A percentile compares a stretch with the other conserved stretches of the same genome.
These are phyloP conservation scores for Caenorhabditis drosophilae DNA, from an alignment of 2,888 invertebrate genomes.

Conservation along the genomic window DNA sequence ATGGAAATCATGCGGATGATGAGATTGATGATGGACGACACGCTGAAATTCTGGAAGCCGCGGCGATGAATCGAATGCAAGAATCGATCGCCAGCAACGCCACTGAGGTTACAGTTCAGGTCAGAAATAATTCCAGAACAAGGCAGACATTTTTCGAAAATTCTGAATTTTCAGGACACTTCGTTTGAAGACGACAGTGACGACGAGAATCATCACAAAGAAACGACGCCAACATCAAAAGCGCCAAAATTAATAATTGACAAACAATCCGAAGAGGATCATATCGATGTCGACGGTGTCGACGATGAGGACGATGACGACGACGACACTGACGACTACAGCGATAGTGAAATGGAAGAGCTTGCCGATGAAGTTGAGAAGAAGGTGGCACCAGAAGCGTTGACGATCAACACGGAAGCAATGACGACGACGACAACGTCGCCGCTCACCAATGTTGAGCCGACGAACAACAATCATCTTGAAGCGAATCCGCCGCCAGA, in stretches of 20 bases:
- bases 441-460: conserved; percentile 6
- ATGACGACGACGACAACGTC: conserved; percentile 3
- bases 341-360: conserved; percentile 66
- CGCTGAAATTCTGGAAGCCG: too few relatives aligned
- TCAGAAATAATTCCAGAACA: too few relatives aligned
- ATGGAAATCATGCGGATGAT: too few relatives aligned
- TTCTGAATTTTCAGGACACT: not conserved
- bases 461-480: conserved; percentile 6
- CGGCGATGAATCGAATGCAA: conserved; percentile 47
- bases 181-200: conserved; percentile 23
- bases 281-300: conserved; percentile 7
- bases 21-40: too few relatives aligned
- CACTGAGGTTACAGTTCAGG: conserved; percentile 54
- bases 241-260: conserved; percentile 26
- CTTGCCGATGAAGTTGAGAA: conserved; percentile 63
- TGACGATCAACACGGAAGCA: conserved; percentile 7
- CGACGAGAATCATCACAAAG: conserved; percentile 35
- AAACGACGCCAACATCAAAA: conserved; percentile 33
- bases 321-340: conserved; percentile 66
- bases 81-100: conserved; percentile 43
- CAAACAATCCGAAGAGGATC: conserved; percentile 4
- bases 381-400: conserved; percentile 33
- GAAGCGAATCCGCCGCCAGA: conserved; percentile 46
- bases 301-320: conserved; percentile 38
- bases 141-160: conserved; percentile 50